Percentiles rank a stretch among this genome's conserved stretches.
Conservation (phyloP, 1,140 invertebrate species). For the Thalassaphorura encarpata region DNA sequence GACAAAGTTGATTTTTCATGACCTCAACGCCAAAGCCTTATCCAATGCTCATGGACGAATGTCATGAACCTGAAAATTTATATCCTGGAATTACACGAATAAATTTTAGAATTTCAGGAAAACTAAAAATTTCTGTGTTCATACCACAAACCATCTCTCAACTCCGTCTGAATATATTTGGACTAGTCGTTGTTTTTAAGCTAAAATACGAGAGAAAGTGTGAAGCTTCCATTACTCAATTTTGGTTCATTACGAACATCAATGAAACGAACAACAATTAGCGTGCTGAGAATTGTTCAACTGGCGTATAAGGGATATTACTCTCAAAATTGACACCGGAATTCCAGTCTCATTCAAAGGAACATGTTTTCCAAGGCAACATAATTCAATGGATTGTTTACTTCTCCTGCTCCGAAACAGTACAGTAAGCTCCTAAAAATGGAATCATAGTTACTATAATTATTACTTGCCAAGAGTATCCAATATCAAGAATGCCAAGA, state of each 20-base stretch:
- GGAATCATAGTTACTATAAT: too few relatives aligned
- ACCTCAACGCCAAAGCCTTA: too few relatives aligned
- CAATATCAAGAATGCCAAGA: too few relatives aligned
- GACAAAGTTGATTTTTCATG: too few relatives aligned
- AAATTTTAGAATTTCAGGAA: slow-evolving; percentile 1
- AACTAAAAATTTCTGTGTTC: not conserved
- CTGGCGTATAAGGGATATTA: slow-evolving; percentile 80
- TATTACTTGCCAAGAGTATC: too few relatives aligned
- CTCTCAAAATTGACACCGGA: slow-evolving; percentile 75
- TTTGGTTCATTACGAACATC: slow-evolving; percentile 77
- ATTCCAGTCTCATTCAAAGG: slow-evolving; percentile 77
- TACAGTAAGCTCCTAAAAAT: slow-evolving; percentile 80
- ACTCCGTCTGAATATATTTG: slow-evolving; percentile 65
- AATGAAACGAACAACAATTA: slow-evolving; percentile 84
- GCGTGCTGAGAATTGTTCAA: slow-evolving; percentile 77
- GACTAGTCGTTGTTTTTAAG: slow-evolving; percentile 84
- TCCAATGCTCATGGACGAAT: too few relatives aligned
- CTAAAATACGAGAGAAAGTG: slow-evolving; percentile 92
- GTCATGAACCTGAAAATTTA: slow-evolving; percentile 81
- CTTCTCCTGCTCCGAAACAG: slow-evolving; percentile 77
- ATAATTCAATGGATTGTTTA: slow-evolving; percentile 57
- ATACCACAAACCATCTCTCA: slow-evolving; percentile 45
- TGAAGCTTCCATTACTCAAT: slow-evolving; percentile 54
- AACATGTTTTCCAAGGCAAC: slow-evolving; percentile 90
- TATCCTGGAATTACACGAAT: slow-evolving; percentile 48